These are phyloP conservation scores for Beris morrisii DNA, from an alignment of 2,888 invertebrate genomes.

Conservation along the genomic window DNA sequence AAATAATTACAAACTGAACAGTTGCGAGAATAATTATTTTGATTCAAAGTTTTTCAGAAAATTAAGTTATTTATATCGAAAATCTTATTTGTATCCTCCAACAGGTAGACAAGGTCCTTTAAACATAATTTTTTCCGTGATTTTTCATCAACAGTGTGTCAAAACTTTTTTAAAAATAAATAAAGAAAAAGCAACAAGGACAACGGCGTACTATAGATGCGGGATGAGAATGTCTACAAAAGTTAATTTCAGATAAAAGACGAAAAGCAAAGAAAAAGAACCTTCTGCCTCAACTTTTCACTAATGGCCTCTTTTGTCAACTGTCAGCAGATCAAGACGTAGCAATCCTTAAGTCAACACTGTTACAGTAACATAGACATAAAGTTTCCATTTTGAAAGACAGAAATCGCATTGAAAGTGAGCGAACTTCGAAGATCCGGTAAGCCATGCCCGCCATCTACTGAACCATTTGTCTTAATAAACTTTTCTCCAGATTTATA, in stretches of 20 bases:
- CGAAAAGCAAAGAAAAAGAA: neutral
- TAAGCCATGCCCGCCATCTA: constrained; percentile 20
- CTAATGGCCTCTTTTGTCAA: constrained; percentile 44
- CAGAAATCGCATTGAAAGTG: constrained; percentile 31
- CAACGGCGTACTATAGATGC: neutral
- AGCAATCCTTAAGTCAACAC: constrained; percentile 31
- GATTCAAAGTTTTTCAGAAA: too few species aligned
- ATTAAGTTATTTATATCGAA: too few species aligned
- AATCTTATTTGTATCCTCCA: too few species aligned
- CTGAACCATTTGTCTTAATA: constrained; percentile 44
- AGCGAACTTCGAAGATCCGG: constrained; percentile 19
- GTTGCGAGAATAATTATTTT: too few species aligned
- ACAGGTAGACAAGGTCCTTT: too few species aligned
- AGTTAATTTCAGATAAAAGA: constrained; percentile 29
- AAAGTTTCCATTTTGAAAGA: constrained; percentile 28
- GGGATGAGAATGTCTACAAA: neutral
- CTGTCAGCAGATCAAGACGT: constrained; percentile 39
- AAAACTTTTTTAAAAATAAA: constrained; percentile 12
- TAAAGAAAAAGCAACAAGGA: neutral
- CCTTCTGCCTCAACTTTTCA: constrained; percentile 23
- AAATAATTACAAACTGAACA: too few species aligned
- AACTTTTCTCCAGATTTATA: constrained; percentile 41
- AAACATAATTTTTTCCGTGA: too few species aligned
- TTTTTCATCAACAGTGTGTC: constrained; percentile 17
- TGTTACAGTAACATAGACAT: constrained; percentile 26